Percentiles rank a stretch among this genome's conserved stretches.
Conservation (phyloP, 2,113 vertebrate species). For the Pungitius pungitius region DNA sequence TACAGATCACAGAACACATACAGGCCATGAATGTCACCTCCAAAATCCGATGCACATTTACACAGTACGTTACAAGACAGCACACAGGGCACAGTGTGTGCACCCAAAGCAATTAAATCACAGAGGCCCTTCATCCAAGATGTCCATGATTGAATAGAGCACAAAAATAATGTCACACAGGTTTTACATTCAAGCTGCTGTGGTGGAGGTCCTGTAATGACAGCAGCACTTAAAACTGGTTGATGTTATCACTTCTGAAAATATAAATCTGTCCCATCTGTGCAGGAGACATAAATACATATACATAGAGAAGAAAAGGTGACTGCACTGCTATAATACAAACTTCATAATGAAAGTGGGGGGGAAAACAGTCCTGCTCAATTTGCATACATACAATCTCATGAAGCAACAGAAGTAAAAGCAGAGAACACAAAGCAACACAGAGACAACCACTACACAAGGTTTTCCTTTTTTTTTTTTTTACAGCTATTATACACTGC, state of each 20-base stretch:
- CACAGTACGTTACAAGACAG: background rate
- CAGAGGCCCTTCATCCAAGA: background rate
- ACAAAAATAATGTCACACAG: background rate
- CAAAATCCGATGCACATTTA: slow-evolving; percentile 12
- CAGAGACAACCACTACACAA: background rate
- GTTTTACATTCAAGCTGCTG: background rate
- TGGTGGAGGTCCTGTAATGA: background rate
- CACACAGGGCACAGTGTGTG: background rate
- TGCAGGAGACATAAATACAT: slow-evolving; percentile 9
- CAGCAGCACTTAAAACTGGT: background rate
- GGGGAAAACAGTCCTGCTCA: background rate
- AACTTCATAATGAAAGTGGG: slow-evolving; percentile 1
- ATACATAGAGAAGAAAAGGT: slow-evolving; percentile 4
- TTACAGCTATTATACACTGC: slow-evolving; percentile 3
- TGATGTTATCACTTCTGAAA: slow-evolving; percentile 1
- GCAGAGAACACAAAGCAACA: slow-evolving; percentile 7
- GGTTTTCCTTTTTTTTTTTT: background rate
- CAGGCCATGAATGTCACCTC: background rate
- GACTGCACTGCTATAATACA: background rate
- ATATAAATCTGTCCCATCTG: background rate
- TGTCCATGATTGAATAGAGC: background rate
- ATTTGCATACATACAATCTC: background rate
- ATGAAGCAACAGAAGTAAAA: background rate
- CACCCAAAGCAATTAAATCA: background rate
- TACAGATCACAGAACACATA: background rate